A percentile compares a stretch with the other conserved stretches of the same genome.
Evolutionary conservation across 2,888 invertebrate species (phyloP).

Genomic region (Pristionchus exspectatus): DNA sequence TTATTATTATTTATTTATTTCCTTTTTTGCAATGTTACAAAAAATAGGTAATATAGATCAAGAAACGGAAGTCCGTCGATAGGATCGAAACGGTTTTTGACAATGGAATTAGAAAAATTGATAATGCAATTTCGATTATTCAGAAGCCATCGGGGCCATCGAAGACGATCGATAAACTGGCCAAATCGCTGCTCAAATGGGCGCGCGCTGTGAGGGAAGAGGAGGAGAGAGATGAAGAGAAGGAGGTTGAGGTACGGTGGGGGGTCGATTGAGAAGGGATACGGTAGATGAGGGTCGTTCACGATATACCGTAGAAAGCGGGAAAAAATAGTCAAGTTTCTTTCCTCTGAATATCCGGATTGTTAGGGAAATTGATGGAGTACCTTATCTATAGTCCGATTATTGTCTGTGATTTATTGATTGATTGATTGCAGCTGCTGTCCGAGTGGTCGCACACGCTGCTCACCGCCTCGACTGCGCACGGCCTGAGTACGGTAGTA

Average conservation of each 20-base stretch:
- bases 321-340: neutral
- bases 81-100: too few relatives aligned
- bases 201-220: neutral
- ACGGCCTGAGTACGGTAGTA: slow-evolving; percentile 22
- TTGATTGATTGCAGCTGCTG: neutral
- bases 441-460: slow-evolving; percentile 9
- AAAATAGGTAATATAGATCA: too few relatives aligned
- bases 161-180: slow-evolving; percentile 28
- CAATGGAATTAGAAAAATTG: too few relatives aligned
- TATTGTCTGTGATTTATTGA: neutral
- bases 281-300: neutral
- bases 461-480: neutral
- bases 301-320: too few relatives aligned
- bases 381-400: neutral
- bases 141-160: neutral
- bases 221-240: slow-evolving; percentile 25
- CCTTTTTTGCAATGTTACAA: too few relatives aligned
- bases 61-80: too few relatives aligned
- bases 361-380: neutral
- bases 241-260: slow-evolving; percentile 2
- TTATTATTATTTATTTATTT: too few relatives aligned
- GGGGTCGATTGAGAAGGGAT: neutral
- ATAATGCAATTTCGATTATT: neutral
- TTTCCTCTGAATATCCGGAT: too few relatives aligned
- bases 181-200: neutral